Evolutionary conservation across 1,140 invertebrate genomes (phyloP), one percentile per base, ranked within the genome.

Genomic region (Agrypnia vestita): DNA sequence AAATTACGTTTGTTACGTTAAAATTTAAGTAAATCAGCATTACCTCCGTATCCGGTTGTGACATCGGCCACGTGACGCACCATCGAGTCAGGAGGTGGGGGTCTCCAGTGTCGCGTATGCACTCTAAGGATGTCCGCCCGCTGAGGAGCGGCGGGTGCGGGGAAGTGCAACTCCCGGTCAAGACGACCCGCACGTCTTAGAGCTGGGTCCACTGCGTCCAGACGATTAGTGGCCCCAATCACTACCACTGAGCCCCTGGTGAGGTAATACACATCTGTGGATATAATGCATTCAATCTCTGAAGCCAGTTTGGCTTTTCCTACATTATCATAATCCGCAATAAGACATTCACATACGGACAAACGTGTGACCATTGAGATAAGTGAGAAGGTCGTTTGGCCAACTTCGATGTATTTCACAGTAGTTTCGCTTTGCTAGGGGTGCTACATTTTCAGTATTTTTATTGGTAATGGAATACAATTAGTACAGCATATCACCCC

Each of bases 211-310:
- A 99, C 91, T 0, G 96, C 92, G 86, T 99, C 98, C 0, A 97
- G 94, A 43, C 96, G 92, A 87, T 97, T 99, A 46, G 98, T 99
- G 3, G 98, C 97, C 11, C 97, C 98, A 84, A 99, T 95, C 15
- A 99, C 94, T 61, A 99, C 87, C 9, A 99, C 94, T 82, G 93
- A 92, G 56, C 93, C 91, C 9, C 93, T 90, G 82, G n/a, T n/a
- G 17, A 69, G 49, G n/a, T 51, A 51, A 51, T 51, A 35, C 49
- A 51, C 11, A 51, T 51, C 11, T 51, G n/a, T 51, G n/a, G n/a
- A 51, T 51, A 13, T 51, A 13, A 13, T 51, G 8, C n/a, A 51
- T 51, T 12, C 49, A 51, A 51, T 13, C 11, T 51, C n/a, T 51
- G 8, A 51, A 51, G n/a, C 49, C 11, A 51, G 25, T 35, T 6